Base-by-base conservation (phyloP, 2,113 vertebrate species). In the Chaetorhynchus papuensis region DNA sequence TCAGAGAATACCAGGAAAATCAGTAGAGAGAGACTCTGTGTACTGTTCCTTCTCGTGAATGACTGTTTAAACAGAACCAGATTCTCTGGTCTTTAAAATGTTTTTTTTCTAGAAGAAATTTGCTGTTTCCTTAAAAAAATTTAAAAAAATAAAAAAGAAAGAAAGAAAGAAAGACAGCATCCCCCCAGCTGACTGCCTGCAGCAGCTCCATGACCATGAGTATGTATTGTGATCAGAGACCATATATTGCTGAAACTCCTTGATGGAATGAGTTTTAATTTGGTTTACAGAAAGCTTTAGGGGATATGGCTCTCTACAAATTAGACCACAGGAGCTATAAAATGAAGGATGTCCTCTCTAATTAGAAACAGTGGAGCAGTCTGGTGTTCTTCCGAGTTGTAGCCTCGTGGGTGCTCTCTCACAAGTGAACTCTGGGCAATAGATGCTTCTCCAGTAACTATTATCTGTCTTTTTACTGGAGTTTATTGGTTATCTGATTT, bases 191-290 rank as follows among this genome's bases (percentile, higher is more conserved):
- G 81, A 47, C 68, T 80, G 93, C 91, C 81, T 77, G 83, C 78
- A 95, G 90, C 78, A 93, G 47, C 71, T 83, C 47, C 70, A 20
- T 27, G 92, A 68, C 79, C 86, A 70, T 77, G 87, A 54, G 90
- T 74, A 41, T 54, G 42, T 83, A 92, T 88, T 94, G 92, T 93
- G 87, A 91, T 90, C 93, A 83, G 85, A 95, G 88, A 83, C 71
- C 9, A 1, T 90, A 77, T 90, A 94, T 80, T 95, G 84, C 94
- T 94, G 27, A 88, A 97, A 91, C 92, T 95, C 68, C 95, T 81
- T 96, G 96, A 93, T 94, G 95, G 95, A 96, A 96, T 83, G 95
- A 95, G 90, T 96, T 96, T 96, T 97, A 97, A 96, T 94, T 95
- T 96, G 87, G 94, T 95, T 96, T 97, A 94, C 88, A 93, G 85